Base-by-base conservation (phyloP, 2,888 invertebrate species). In the Iselma pallidipennis region DNA sequence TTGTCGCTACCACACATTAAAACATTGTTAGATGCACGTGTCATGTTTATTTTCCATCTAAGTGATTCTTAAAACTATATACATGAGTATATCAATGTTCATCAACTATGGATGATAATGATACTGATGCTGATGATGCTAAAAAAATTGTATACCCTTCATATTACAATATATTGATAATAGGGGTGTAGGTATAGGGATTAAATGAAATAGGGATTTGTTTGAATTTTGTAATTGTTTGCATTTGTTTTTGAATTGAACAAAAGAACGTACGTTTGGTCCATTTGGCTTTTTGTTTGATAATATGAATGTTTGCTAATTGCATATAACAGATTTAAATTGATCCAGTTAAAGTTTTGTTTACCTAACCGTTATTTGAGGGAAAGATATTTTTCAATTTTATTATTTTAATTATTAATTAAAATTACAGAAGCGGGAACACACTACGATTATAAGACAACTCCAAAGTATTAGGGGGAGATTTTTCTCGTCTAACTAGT, bases 21-120 rank as follows among this genome's bases (percentile, higher is more conserved):
- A 63, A 63, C 57, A 33, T 52, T 63, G 59, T 53, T 51, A 28
- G 28, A 42, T 42, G 51, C 64, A 64, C 64, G 64, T 64, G 64
- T 49, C 57, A 23, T 45, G 45, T 45, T 45, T 45, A 45, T 45
- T 45, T 45, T 45, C 45, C 45, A 45, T 45, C 1, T n/a, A 12
- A 45, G 5, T 45, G 45, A 45, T 45, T 45, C 45, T 45, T 23
- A 5, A 45, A 45, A 45, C 23, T 45, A n/a, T n/a, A n/a, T n/a
- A n/a, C 23, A 45, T 45, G 23, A 10, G 4, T 1, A 5, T 21
- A 23, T 45, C 45, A 45, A 42, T 42, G 9, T 37, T 37, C n/a
- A n/a, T n/a, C n/a, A n/a, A n/a, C n/a, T n/a, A n/a, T 42, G 10
- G 21, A 45, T 45, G 12, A 45, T 45, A n/a, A 12, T 12, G 21